Evolutionary conservation across 2,797 vertebrate genomes (phyloP).

Genomic region (Acanthurus tractus): DNA sequence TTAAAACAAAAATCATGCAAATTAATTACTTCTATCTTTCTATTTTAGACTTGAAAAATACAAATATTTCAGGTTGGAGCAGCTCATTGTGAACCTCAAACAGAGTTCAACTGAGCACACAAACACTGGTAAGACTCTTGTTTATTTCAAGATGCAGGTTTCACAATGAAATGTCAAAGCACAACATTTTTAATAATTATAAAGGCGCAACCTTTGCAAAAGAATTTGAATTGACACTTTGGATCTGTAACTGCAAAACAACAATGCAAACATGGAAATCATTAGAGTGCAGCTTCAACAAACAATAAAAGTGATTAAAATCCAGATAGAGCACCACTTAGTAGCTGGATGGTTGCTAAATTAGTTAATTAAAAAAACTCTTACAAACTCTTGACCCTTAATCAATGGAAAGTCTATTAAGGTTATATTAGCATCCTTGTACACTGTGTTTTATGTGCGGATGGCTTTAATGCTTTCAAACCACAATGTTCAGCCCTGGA

Average conservation of each 20-base stretch:
- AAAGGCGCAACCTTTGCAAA: not conserved
- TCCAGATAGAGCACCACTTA: not conserved
- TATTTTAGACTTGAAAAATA: slow-evolving; percentile 83
- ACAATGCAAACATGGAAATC: not conserved
- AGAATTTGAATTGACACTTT: not conserved
- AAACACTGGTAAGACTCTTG: slow-evolving; percentile 56
- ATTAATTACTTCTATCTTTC: slow-evolving; percentile 9
- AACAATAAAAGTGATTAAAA: not conserved
- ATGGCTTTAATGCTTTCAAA: slow-evolving; percentile 9
- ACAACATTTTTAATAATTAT: not conserved
- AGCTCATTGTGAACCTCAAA: slow-evolving; percentile 77
- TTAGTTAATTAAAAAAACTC: not conserved
- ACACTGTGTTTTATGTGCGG: not conserved
- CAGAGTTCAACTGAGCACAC: slow-evolving; percentile 46
- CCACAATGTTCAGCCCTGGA: not conserved
- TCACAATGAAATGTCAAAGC: not conserved
- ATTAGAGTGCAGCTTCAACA: not conserved
- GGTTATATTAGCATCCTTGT: not conserved
- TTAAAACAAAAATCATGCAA: not conserved
- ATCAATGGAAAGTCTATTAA: not conserved
- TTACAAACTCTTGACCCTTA: not conserved
- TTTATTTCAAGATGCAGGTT: not conserved
- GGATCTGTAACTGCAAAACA: not conserved
- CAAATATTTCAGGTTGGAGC: slow-evolving; percentile 84
- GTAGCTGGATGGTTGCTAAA: not conserved